Base-by-base conservation (phyloP, 2,797 vertebrate genomes). In the Choloepus didactylus region DNA sequence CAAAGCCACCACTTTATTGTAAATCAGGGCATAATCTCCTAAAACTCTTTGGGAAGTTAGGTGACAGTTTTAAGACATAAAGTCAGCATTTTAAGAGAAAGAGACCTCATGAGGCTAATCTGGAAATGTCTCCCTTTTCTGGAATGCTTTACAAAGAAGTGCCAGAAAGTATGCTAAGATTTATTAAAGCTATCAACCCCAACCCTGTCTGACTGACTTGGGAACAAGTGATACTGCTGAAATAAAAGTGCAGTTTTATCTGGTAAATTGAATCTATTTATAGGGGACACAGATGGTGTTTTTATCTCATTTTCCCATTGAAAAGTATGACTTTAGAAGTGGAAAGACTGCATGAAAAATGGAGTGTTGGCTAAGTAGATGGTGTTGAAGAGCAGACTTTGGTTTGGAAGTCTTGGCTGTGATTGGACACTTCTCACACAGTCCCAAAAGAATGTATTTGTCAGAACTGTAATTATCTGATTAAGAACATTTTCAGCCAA, bases 251-350 rank as follows among this genome's bases (percentile, higher is more conserved):
- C 49, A 80, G 51, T 86, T 94, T 83, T 92, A 95, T 93, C 85
- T 83, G 93, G 93, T 85, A 85, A 94, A 75, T 19, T 72, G 73
- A 93, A 91, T 82, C 54, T 79, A 92, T 95, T 95, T 96, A 90
- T 89, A 91, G 70, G 59, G 75, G 85, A 94, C 93, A 93, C 96
- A 97, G 95, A 97, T 97, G 97, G 90, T 97, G 95, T 96, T 97
- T 97, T 96, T 92, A 92, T 97, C 89, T 97, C 95, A 94, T 97
- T 95, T 97, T 95, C 69, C 49, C 66, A 77, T 83, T 86, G 92
- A 96, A 93, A 83, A 93, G 82, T 92, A 94, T 93, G 93, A 88
- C 94, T 94, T 92, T 96, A 93, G 87, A 97, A 96, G 79, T 92
- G 85, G 90, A 94, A 95, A 93, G 59, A 94, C 46, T 49, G 0